Conservation (phyloP, 2,113 vertebrate species). For the Trematocara variabile region DNA sequence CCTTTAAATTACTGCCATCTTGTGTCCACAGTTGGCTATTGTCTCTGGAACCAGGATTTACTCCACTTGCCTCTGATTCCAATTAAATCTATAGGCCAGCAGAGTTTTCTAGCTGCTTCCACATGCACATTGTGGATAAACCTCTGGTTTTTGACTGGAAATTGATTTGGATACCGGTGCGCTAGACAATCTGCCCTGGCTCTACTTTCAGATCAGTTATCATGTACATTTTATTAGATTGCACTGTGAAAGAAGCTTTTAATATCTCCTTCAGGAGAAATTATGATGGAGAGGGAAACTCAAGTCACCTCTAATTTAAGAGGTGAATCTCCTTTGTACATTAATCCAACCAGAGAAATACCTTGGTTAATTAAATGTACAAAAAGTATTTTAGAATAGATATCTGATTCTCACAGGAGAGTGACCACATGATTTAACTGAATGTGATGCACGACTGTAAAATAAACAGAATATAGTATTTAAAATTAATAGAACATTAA, state of each 20-base stretch:
- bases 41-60: neutral
- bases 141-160: neutral
- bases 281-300: neutral
- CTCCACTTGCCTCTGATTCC: neutral
- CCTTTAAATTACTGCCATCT: neutral
- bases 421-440: neutral
- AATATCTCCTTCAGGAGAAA: neutral
- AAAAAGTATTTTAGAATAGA: neutral
- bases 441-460: neutral
- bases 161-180: neutral
- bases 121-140: neutral
- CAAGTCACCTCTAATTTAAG: neutral
- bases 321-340: too few species aligned
- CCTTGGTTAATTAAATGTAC: neutral
- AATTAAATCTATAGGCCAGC: neutral
- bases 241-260: neutral
- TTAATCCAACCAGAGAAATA: neutral
- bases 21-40: neutral
- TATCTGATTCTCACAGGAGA: neutral
- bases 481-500: neutral
- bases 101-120: neutral
- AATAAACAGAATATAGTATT: neutral
- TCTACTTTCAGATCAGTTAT: neutral
- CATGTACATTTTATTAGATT: neutral
- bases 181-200: neutral